Evolutionary conservation across 2,888 invertebrate species (phyloP), one percentile per base, ranked within the genome.

Genomic region (Catocala nupta): DNA sequence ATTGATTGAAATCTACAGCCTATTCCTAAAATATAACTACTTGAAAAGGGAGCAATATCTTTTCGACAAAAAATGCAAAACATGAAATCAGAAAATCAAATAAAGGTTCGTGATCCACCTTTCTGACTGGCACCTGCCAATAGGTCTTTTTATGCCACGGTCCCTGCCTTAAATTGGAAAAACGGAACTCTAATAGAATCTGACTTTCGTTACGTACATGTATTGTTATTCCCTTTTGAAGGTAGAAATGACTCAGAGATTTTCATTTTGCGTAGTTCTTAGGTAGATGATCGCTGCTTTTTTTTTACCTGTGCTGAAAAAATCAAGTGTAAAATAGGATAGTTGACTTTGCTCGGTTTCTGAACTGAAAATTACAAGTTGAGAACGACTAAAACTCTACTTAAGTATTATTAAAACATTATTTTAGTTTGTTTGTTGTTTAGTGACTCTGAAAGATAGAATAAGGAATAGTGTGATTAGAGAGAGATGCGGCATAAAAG

Each of bases 41-140:
- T 39, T 7, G 8, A n/a, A 55, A 33, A 47, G 16, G 16, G 0
- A 10, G 8, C 16, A 16, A 16, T 16, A 47, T 16, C 25, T 5
- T 9, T 10, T 7, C 8, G 10, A 16, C 16, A 13, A 47, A 16
- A 10, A 47, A 47, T 47, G 47, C 16, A 47, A 47, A 13, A 49
- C 49, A 34, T n/a, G 34, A 49, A 49, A 34, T 66, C 53, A 61
- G 55, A 66, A 72, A 73, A 73, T 66, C 59, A 63, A 73, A 69
- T 73, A 61, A 44, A 68, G 52, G 55, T 62, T 0, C 51, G 25
- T 34, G 1, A 43, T 43, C 12, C 7, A 6, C n/a, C 36, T 39
- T 34, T 45, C 9, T 34, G n/a, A 45, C 43, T 65, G 54, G n/a
- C 54, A 54, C 54, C 43, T 54, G 54, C 33, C 54, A 54, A 44